Percentiles rank a stretch among this genome's conserved stretches.
These are phyloP conservation scores for Felis chaus DNA, from an alignment of 2,113 vertebrate species.

Conservation along the genomic window DNA sequence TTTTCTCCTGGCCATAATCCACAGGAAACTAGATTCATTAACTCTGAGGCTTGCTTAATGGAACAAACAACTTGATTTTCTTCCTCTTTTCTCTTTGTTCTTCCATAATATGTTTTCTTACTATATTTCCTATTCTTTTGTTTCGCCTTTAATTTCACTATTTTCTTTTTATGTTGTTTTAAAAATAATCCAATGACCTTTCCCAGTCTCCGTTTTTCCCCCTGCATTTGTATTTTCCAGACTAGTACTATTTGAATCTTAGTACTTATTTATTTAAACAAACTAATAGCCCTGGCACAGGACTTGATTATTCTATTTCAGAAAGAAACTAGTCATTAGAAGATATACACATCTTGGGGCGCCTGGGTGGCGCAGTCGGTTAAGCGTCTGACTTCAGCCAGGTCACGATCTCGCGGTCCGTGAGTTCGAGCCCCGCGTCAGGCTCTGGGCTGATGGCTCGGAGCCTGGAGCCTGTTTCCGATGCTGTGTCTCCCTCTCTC, in stretches of 20 bases:
- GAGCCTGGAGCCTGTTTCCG: too few species aligned
- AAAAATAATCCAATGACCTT: not conserved
- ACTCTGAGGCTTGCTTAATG: conserved; percentile 30
- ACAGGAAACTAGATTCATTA: conserved; percentile 69
- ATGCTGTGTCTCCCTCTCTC: too few species aligned
- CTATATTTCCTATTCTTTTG: not conserved
- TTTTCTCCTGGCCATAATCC: conserved; percentile 63
- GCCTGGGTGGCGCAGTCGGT: too few species aligned
- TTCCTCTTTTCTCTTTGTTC: conserved; percentile 35
- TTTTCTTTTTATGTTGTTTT: conserved; percentile 18
- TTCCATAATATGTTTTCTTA: not conserved
- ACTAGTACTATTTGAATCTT: not conserved
- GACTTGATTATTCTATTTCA: conserved; percentile 3
- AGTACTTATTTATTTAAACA: conserved; percentile 8
- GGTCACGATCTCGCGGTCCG: too few species aligned
- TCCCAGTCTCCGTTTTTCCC: not conserved
- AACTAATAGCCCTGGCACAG: not conserved
- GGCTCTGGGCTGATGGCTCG: too few species aligned
- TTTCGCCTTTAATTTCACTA: conserved; percentile 32
- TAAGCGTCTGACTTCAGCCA: too few species aligned
- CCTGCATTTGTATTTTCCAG: not conserved
- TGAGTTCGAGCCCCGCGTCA: too few species aligned
- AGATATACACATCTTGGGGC: not conserved
- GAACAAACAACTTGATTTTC: conserved; percentile 53
- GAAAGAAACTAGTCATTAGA: not conserved